Conservation (phyloP, 2,888 invertebrate genomes). For the Microchrysa polita region DNA sequence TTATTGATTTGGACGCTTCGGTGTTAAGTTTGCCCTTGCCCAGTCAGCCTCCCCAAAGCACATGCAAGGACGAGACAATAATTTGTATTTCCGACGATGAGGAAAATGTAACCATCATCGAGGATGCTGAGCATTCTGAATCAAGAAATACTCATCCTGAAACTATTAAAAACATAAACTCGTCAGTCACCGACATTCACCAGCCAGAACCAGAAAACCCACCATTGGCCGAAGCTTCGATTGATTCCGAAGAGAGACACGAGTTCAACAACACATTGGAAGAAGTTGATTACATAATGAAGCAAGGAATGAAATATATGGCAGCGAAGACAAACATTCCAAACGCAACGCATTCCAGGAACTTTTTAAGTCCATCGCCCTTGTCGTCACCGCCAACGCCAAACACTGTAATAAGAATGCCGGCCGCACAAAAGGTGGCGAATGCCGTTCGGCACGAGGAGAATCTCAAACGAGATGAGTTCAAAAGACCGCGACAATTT, state of each 20-base stretch:
- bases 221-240: neutral
- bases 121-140: too few species aligned
- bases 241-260: slow-evolving; percentile 45
- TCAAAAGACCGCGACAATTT: slow-evolving; percentile 53
- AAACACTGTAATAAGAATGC: slow-evolving; percentile 51
- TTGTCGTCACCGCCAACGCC: slow-evolving; percentile 46
- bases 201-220: too few species aligned
- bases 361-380: slow-evolving; percentile 18
- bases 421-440: slow-evolving; percentile 41
- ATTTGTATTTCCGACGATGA: too few species aligned
- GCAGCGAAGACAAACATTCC: slow-evolving; percentile 32
- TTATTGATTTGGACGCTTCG: too few species aligned
- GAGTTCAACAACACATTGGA: slow-evolving; percentile 65
- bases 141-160: too few species aligned
- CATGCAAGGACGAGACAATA: too few species aligned
- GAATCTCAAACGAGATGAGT: slow-evolving; percentile 54
- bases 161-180: too few species aligned
- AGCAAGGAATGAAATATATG: slow-evolving; percentile 61
- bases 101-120: too few species aligned
- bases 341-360: slow-evolving; percentile 29
- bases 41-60: too few species aligned
- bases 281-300: slow-evolving; percentile 64
- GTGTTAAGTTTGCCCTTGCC: too few species aligned
- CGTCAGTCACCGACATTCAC: too few species aligned
- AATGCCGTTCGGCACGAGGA: slow-evolving; percentile 38